Base-by-base conservation (phyloP, 2,113 vertebrate genomes). In the Corythaeola cristata region DNA sequence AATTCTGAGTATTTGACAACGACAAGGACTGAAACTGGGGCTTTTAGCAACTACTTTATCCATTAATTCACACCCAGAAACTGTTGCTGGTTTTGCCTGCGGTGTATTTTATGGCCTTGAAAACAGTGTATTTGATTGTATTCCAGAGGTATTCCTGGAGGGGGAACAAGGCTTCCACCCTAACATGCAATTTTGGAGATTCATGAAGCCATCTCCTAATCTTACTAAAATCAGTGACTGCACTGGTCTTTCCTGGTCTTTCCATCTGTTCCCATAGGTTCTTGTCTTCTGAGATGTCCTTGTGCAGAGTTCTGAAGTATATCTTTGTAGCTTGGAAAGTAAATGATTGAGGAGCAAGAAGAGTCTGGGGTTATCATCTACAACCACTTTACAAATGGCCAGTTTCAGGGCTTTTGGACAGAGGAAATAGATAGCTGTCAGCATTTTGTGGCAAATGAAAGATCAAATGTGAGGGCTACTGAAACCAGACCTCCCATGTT, bases 401-500 rank as follows among this genome's bases (percentile, higher is more conserved):
- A 41, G 5, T 11, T 62, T 89, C 15, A 52, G 37, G 45, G 63
- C 19, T 81, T 87, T 76, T 22, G 16, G 24, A 28, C 3, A 19
- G 39, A 75, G 79, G 86, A 90, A 85, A 53, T 60, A 89, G n/a
- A 15, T 52, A 80, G 39, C 23, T 47, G 20, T 52, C 37, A 32
- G 53, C 45, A 12, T 52, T 80, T 69, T 59, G 53, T 81, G 74
- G 77, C 28, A 56, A 62, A 75, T 47, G 55, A 67, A 84, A 88
- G 71, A 27, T 53, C 68, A 71, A 75, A 59, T 5, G 5, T 6
- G 12, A 94, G 74, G 45, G 69, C 64, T 85, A 44, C 74, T 28
- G 72, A 91, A 96, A 94, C 58, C 82, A 95, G 95, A 97, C 96
- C 95, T 94, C 93, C 91, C 52, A 0, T 53, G 85, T 66, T 92